A percentile compares a stretch with the other conserved stretches of the same genome.
Evolutionary conservation across 2,113 vertebrate genomes (phyloP).

Genomic region (Anarrhichthys ocellatus): DNA sequence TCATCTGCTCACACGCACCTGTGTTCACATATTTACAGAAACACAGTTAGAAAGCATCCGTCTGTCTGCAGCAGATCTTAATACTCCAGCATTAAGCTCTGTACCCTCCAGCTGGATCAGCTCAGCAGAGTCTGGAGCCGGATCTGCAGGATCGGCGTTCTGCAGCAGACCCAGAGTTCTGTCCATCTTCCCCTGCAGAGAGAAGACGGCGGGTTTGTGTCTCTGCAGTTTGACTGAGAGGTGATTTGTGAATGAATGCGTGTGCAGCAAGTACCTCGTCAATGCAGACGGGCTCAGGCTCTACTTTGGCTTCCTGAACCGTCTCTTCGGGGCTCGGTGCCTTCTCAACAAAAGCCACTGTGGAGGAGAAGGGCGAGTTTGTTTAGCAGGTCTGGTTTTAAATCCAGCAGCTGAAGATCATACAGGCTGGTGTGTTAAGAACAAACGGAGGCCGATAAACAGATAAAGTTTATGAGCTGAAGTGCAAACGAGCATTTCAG

Average conservation of each 20-base stretch:
- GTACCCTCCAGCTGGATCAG: slow-evolving; percentile 95
- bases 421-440: background rate
- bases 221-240: background rate
- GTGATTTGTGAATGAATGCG: background rate
- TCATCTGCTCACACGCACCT: slow-evolving; percentile 98
- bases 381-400: background rate
- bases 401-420: background rate
- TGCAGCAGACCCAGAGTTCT: slow-evolving; percentile 90
- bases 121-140: slow-evolving; percentile 88
- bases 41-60: background rate
- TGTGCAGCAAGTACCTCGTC: slow-evolving; percentile 87
- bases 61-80: slow-evolving; percentile 5
- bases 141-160: slow-evolving; percentile 92
- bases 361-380: background rate
- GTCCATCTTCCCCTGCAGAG: slow-evolving; percentile 93
- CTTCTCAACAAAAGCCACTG: slow-evolving; percentile 84
- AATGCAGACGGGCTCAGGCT: slow-evolving; percentile 93
- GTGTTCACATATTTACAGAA: slow-evolving; percentile 66
- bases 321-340: slow-evolving; percentile 81
- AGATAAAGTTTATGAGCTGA: no score
- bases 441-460: no score
- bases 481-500: no score
- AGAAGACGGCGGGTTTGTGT: background rate
- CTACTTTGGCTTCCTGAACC: slow-evolving; percentile 84
- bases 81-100: slow-evolving; percentile 10